Evolutionary conservation across 53 echinoderm and acorn worm genomes (phyloP), one percentile per base, ranked within the genome.

Genomic region (Pentamera pediparva): DNA sequence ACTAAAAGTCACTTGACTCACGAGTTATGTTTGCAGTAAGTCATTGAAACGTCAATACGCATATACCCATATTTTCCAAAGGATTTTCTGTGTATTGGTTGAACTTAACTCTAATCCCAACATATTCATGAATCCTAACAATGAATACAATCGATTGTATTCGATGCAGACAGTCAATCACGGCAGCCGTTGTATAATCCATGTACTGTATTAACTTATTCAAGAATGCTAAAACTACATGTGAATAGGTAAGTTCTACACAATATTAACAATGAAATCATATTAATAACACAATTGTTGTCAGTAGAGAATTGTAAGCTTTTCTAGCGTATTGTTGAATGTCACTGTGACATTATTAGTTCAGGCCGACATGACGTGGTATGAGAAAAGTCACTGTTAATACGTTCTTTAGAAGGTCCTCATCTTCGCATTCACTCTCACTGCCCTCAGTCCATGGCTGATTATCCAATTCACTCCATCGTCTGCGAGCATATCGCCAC

Each of bases 401-500:
- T n/a, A n/a, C 30, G 30, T 31, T 31, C 30, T 29, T 28, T 4
- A 60, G 17, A 31, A 60, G 34, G 30, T 61, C 28, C 13, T 61
- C 10, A 25, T 61, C 31, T 30, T 61, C 62, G 12, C 28, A 7
- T 12, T 61, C 62, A 61, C 10, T 61, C 10, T 61, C 62, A 61
- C 62, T 61, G 62, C 31, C 28, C 25, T 61, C 62, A 61, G 28
- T 61, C 62, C 62, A 61, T 61, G 62, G 62, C 10, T 61, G 26
- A 13, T 25, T 37, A 63, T 63, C 64, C 35, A 35, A 63, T 17
- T 63, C 33, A 63, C 15, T 63, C n/a, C n/a, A n/a, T n/a, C n/a
- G n/a, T n/a, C n/a, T n/a, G n/a, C n/a, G n/a, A 37, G 8, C 35
- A 31, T 19, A 3, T 31, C 34, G 35, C 19, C 64, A 63, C 20